A percentile compares a stretch with the other conserved stretches of the same genome.
These are phyloP conservation scores for Alcis repandata DNA, from an alignment of 2,888 invertebrate genomes.

Conservation along the genomic window DNA sequence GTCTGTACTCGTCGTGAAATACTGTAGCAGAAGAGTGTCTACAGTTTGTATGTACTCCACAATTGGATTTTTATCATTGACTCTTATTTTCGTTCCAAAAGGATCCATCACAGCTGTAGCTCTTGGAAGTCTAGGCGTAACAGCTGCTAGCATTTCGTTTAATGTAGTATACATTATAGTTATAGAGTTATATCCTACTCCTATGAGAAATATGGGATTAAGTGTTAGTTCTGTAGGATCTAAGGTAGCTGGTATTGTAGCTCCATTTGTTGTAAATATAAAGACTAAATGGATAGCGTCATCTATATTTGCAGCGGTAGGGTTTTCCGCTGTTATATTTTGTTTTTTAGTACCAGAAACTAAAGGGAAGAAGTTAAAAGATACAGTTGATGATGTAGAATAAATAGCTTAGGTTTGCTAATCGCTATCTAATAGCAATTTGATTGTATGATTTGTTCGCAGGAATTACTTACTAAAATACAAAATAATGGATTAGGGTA, in stretches of 20 bases:
- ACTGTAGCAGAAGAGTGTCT: slow-evolving; percentile 56
- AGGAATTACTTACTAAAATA: no score
- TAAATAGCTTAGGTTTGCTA: no score
- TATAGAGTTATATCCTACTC: slow-evolving; percentile 69
- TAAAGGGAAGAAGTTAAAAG: slow-evolving; percentile 64
- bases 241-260: slow-evolving; percentile 64
- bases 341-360: slow-evolving; percentile 68
- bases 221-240: slow-evolving; percentile 60
- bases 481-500: no score
- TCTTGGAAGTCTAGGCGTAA: slow-evolving; percentile 56
- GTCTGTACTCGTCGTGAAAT: slow-evolving; percentile 56
- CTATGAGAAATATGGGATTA: slow-evolving; percentile 67
- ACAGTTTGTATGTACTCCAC: slow-evolving; percentile 46
- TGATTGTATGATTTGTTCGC: no score
- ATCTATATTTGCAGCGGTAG: slow-evolving; percentile 59
- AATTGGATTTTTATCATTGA: slow-evolving; percentile 55
- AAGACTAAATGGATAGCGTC: slow-evolving; percentile 64
- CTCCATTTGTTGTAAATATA: slow-evolving; percentile 65
- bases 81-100: slow-evolving; percentile 54
- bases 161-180: slow-evolving; percentile 58
- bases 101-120: slow-evolving; percentile 53
- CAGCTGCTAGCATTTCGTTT: slow-evolving; percentile 51
- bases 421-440: no score
- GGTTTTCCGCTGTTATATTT: slow-evolving; percentile 60
- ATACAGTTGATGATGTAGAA: slow-evolving; percentile 54